Percentiles rank a stretch among this genome's conserved stretches.
phyloP scores from a whole-genome alignment of 2,888 invertebrate genomes.

The Eupeodes latifasciatus region DNA sequence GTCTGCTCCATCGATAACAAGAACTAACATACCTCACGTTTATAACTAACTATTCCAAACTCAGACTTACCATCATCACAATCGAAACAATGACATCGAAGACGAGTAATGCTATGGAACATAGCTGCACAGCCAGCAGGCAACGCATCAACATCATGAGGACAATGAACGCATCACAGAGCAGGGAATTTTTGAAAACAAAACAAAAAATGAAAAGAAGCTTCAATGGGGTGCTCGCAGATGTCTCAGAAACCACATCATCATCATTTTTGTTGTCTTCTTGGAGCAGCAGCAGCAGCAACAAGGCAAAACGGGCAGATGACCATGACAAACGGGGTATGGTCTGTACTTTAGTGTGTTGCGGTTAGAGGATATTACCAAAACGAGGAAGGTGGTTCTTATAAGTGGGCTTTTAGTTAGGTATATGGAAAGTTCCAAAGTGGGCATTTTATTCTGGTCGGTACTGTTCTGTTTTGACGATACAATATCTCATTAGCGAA shows the following conservation, averaged over 20 bases:
- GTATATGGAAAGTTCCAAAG: conserved; percentile 27
- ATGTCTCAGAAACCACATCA: conserved; percentile 58
- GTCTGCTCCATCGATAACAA: conserved; percentile 51
- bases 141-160: neutral
- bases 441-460: conserved; percentile 12
- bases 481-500: conserved; percentile 48
- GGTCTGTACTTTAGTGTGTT: conserved; percentile 8
- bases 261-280: conserved; percentile 44
- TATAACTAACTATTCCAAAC: neutral
- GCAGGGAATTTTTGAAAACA: conserved; percentile 18
- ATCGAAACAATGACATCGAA: conserved; percentile 46
- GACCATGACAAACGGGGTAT: conserved; percentile 50
- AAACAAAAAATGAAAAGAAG: conserved; percentile 22
- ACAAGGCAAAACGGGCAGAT: conserved; percentile 1
- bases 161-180: conserved; percentile 67
- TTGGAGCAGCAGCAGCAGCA: neutral
- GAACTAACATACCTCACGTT: conserved; percentile 41
- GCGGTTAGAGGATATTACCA: conserved; percentile 44
- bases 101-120: conserved; percentile 23
- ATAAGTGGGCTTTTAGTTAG: conserved; percentile 65
- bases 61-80: conserved; percentile 38
- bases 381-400: conserved; percentile 44
- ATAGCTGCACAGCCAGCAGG: neutral
- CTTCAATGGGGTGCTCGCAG: conserved; percentile 28
- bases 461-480: conserved; percentile 43